Evolutionary conservation across 1,140 invertebrate genomes (phyloP).

Genomic region (Arion vulgaris): DNA sequence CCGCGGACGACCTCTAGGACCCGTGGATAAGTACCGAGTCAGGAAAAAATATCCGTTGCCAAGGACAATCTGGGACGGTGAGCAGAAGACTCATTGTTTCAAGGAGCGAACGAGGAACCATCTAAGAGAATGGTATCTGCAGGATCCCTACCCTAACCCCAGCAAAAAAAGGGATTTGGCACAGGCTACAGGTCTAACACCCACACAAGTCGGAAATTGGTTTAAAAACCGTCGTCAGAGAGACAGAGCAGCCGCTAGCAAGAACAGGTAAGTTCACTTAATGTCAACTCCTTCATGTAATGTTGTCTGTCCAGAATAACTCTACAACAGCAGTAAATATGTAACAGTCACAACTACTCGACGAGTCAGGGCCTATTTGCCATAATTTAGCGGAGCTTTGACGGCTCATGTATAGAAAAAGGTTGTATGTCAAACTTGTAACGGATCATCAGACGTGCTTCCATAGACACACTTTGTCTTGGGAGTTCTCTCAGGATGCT

Average conservation of each 20-base stretch:
- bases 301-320: no score
- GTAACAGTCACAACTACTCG: no score
- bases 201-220: conserved; percentile 99
- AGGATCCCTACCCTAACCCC: conserved; percentile 99
- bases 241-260: conserved; percentile 98
- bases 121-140: conserved; percentile 90
- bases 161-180: conserved; percentile 98
- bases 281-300: no score
- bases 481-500: no score
- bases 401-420: no score
- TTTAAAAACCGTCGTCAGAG: conserved; percentile 99
- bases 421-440: no score
- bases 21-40: conserved; percentile 99
- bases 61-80: conserved; percentile 99
- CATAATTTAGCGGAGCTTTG: no score
- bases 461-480: no score
- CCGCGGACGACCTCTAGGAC: conserved; percentile 93
- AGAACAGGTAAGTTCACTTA: conserved; percentile 85
- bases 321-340: no score
- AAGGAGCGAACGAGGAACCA: conserved; percentile 97
- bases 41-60: conserved; percentile 98
- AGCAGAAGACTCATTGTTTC: conserved; percentile 99
- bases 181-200: conserved; percentile 95
- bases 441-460: no score
- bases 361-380: no score